A percentile compares a stretch with the other conserved stretches of the same genome.
These are phyloP conservation scores for human DNA, from an alignment of 2,113 vertebrate species.

Conservation along the genomic window DNA sequence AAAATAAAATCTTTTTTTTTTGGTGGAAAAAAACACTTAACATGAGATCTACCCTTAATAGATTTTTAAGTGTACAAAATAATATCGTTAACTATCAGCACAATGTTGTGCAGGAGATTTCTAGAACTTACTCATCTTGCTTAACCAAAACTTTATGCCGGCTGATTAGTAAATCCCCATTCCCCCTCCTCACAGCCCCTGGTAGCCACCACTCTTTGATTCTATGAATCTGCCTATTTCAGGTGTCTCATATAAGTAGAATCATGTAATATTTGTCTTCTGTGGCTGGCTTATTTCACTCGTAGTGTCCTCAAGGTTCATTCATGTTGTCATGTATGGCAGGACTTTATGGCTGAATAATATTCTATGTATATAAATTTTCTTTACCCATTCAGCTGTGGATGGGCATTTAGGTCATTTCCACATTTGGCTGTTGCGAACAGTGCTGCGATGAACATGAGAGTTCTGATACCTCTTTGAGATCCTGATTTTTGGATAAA, in stretches of 20 bases:
- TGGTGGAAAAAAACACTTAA: not conserved
- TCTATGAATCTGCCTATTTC: not conserved
- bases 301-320: not conserved
- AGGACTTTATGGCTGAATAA: not conserved
- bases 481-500: not conserved
- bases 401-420: not conserved
- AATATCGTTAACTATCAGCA: not conserved
- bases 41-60: not conserved
- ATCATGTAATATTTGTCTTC: not conserved
- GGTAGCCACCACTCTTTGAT: not conserved
- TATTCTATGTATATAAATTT: not conserved
- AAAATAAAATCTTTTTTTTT: not conserved
- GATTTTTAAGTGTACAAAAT: not conserved
- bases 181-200: not conserved
- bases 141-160: not conserved
- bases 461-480: not conserved
- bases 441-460: not conserved
- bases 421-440: not conserved
- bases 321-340: not conserved
- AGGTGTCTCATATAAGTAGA: not conserved
- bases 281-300: not conserved
- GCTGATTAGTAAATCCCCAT: not conserved
- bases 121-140: not conserved
- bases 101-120: not conserved
- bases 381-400: not conserved